A percentile compares a stretch with the other conserved stretches of the same genome.
These are phyloP conservation scores for Drosophila athabasca DNA, from an alignment of 1,140 invertebrate genomes.

Conservation along the genomic window DNA sequence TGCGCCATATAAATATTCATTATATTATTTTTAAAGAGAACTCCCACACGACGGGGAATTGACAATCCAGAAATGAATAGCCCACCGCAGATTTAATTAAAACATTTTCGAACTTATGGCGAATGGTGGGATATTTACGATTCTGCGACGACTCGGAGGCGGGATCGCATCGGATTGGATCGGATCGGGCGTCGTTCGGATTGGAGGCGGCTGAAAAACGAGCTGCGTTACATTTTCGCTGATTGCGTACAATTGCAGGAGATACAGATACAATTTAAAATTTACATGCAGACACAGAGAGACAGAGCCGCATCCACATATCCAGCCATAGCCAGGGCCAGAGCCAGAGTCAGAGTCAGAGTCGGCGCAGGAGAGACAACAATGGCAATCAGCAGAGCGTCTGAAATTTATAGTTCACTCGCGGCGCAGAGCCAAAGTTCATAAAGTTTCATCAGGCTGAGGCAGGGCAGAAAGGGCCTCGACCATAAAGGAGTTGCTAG, in stretches of 20 bases:
- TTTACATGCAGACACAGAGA: conserved; percentile 59
- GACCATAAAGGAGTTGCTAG: not conserved
- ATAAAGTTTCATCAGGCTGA: conserved; percentile 76
- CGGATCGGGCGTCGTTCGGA: not conserved
- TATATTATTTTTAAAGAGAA: conserved; percentile 39
- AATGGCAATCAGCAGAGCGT: conserved; percentile 69
- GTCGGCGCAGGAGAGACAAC: conserved; percentile 20
- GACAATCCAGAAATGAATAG: conserved; percentile 31
- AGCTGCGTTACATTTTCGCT: conserved; percentile 75
- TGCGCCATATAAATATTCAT: conserved; percentile 51
- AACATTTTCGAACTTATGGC: conserved; percentile 62
- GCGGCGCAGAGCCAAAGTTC: conserved; percentile 71
- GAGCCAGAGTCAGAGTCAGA: too few relatives aligned
- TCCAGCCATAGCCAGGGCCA: too few relatives aligned
- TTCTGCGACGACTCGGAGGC: conserved; percentile 15
- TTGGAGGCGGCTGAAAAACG: conserved; percentile 59
- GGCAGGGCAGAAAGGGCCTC: conserved; percentile 25
- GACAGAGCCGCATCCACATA: too few relatives aligned
- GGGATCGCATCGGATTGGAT: conserved; percentile 23
- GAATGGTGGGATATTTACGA: conserved; percentile 47
- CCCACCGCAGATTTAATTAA: conserved; percentile 70
- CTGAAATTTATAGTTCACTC: conserved; percentile 73
- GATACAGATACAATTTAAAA: conserved; percentile 74
- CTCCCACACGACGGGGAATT: conserved; percentile 23
- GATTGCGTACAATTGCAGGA: conserved; percentile 76